Evolutionary conservation across 2,888 invertebrate genomes (phyloP).

Genomic region (Agrilus cyanescens): DNA sequence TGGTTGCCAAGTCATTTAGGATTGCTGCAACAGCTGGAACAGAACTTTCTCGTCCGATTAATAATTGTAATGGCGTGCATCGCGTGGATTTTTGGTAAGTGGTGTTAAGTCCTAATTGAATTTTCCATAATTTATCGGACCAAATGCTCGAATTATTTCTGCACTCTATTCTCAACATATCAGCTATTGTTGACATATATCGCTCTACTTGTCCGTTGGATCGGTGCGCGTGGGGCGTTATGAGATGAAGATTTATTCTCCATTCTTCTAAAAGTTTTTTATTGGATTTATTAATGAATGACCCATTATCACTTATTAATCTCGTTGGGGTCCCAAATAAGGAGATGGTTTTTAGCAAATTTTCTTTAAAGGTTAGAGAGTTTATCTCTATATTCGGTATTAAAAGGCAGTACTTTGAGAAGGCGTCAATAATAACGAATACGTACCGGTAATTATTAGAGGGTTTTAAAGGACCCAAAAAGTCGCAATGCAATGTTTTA

Average conservation of each 20-base stretch:
- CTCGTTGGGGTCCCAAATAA: constrained; percentile 5
- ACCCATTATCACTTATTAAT: constrained; percentile 2
- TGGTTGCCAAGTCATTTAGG: too few species aligned
- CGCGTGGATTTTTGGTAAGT: constrained; percentile 3
- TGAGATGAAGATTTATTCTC: constrained; percentile 3
- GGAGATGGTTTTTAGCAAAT: background rate
- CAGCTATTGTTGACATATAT: constrained; percentile 5
- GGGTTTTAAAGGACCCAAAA: too few species aligned
- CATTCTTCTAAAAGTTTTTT: background rate
- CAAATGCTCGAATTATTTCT: background rate
- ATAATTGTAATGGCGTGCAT: constrained; percentile 4
- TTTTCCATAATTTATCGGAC: constrained; percentile 5
- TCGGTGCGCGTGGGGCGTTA: constrained; percentile 2
- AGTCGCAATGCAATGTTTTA: too few species aligned
- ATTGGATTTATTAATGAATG: constrained; percentile 2
- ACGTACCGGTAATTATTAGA: too few species aligned
- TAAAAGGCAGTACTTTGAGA: constrained; percentile 6
- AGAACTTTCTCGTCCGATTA: constrained; percentile 1
- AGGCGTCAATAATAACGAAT: constrained; percentile 3
- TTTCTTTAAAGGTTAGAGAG: background rate
- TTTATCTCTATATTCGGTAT: background rate
- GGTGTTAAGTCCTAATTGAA: constrained; percentile 4
- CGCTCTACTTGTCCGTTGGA: constrained; percentile 4
- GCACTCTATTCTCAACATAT: constrained; percentile 3
- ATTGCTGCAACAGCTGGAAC: constrained; percentile 1